Base-by-base conservation (phyloP, 2,888 invertebrate species). In the Nysson spinosus region DNA sequence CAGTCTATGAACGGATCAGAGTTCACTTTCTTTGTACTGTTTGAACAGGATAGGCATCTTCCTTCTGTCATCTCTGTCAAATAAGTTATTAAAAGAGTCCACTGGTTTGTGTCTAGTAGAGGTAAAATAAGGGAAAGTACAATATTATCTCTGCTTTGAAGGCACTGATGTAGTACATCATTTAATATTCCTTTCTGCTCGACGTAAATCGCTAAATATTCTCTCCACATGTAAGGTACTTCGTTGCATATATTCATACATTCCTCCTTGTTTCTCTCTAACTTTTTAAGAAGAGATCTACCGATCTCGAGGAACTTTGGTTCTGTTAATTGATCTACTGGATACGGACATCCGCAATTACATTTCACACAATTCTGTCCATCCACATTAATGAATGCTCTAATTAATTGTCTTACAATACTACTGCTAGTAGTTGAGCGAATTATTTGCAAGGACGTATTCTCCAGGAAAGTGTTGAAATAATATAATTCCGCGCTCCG, bases 201-300 rank as follows among this genome's bases (percentile, higher is more conserved):
- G 51, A 88, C 81, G 73, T 89, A 85, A 56, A 90, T 79, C 54
- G 89, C 87, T 16, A 92, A 83, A 69, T 91, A 90, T 70, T 90
- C 90, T 51, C 89, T 88, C 91, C 92, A 92, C 79, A 92, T 87
- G 73, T 90, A 91, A 39, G 93, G 92, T 88, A 92, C 90, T 71
- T 87, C 86, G 73, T 89, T 89, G 68, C 91, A 91, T 32, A 91
- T 87, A 70, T 88, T 88, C 30, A 90, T 88, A 67, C 89, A 90
- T 37, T 88, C 88, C 2, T 88, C 87, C 28, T 87, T 83, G 54
- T 88, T 85, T 58, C 88, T 85, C 63, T 80, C 86, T 3, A 90
- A 89, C 57, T 85, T 88, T 58, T 90, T 89, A 37, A 92, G 88
- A 68, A 93, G 88, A 69, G 88, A 85, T 73, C 89, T 89, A 28